A percentile compares a stretch with the other conserved stretches of the same genome.
Conservation (phyloP, 1,140 invertebrate species). For the Heterodera schachtii region DNA sequence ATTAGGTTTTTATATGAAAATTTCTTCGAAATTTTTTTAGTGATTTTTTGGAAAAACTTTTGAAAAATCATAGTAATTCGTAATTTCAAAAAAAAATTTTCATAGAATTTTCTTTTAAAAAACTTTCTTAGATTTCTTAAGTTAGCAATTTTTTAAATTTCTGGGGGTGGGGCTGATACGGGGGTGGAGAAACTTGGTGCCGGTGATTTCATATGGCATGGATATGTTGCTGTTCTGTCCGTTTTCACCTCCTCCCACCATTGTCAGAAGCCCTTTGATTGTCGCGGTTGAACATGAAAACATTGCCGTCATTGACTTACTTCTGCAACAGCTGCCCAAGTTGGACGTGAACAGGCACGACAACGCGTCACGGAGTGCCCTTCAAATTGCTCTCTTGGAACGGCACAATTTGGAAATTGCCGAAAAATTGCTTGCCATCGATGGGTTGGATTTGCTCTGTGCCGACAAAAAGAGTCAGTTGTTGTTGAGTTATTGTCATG, state of each 20-base stretch:
- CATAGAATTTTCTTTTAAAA: too few species aligned
- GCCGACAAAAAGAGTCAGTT: constrained; percentile 15
- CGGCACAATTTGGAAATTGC: constrained; percentile 40
- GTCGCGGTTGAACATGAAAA: constrained; percentile 43
- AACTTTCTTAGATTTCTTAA: too few species aligned
- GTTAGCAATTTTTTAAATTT: too few species aligned
- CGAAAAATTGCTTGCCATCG: constrained; percentile 35
- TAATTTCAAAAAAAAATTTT: too few species aligned
- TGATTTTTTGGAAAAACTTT: too few species aligned
- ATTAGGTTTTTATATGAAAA: too few species aligned
- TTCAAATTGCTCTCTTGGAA: constrained; percentile 39
- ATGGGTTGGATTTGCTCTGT: constrained; percentile 28
- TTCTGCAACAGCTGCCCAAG: constrained; percentile 35
- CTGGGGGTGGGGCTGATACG: too few species aligned
- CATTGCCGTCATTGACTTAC: constrained; percentile 32
- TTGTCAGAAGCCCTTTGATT: constrained; percentile 41
- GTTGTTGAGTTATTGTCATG: background rate
- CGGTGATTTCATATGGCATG: too few species aligned
- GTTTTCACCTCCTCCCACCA: too few species aligned
- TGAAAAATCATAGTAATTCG: too few species aligned
- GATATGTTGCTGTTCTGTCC: too few species aligned
- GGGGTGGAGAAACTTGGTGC: too few species aligned
- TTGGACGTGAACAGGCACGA: constrained; percentile 38
- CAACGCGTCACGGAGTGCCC: constrained; percentile 26
- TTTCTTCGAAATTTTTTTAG: constrained; percentile 31